Base-by-base conservation (phyloP, 1,140 invertebrate genomes). In the Listronotus oregonensis region DNA sequence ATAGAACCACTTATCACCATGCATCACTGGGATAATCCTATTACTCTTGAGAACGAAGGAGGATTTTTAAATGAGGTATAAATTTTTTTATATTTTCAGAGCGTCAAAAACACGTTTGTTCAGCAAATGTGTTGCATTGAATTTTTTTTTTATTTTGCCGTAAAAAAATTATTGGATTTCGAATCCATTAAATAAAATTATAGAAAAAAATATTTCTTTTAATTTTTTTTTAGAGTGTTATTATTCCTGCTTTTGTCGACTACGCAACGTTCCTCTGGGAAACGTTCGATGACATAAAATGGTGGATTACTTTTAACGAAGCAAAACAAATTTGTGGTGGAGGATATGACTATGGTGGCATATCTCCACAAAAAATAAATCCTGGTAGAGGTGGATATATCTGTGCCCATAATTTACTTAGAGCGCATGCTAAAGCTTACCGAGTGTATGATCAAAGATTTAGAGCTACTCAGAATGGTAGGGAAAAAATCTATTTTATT, bases 231-330 rank as follows among this genome's bases (percentile, higher is more conserved):
- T 32, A 61, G 46, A 42, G 18, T 15, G 17, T 40, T 14, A 82
- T 88, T 46, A 81, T 82, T 12, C 82, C 85, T 0, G 80, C 82
- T 68, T 88, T 86, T 68, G 80, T 76, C n/a, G 84, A 87, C 68
- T 89, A 85, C 69, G 85, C 87, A 0, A 79, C 80, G 21, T 52
- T 88, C 8, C 74, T 85, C 3, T 85, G 87, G 55, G 77, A 82
- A 40, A 78, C 79, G 59, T 86, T 85, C 64, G 82, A 86, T 73
- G 80, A 84, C 64, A 85, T 88, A 0, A 85, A 83, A 54, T 49
- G 79, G 34, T 92, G 89, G 87, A 84, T 86, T 1, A 91, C 90
- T 0, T 84, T 92, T 63, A 91, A 91, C 74, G 89, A 91, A 75
- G 88, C 89, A 3, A 84, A 84, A 80, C 85, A 87, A 64, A 82